These are phyloP conservation scores for Ligdia adustata DNA, from an alignment of 2,888 invertebrate genomes.

Conservation along the genomic window DNA sequence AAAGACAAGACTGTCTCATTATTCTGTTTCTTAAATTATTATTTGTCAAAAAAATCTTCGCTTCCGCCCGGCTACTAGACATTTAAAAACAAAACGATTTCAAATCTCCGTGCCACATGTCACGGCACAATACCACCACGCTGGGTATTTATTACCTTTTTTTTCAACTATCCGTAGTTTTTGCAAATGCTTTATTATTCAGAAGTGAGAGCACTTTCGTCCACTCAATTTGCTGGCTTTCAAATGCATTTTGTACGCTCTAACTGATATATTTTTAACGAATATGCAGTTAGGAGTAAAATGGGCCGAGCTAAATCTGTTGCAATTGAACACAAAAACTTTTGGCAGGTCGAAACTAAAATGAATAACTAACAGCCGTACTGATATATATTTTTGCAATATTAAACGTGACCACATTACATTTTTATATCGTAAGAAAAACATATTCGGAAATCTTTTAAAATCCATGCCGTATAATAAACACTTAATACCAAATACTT, in stretches of 20 bases:
- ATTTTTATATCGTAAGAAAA: background rate
- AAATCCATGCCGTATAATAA: constrained; percentile 41
- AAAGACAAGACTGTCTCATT: too few species aligned
- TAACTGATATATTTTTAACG: constrained; percentile 40
- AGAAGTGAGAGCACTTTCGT: constrained; percentile 60
- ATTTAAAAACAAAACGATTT: constrained; percentile 36
- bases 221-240: constrained; percentile 58
- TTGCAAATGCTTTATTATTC: constrained; percentile 46
- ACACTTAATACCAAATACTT: constrained; percentile 54
- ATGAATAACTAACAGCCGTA: background rate
- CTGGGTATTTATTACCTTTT: constrained; percentile 38
- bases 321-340: background rate
- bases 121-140: constrained; percentile 42
- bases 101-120: constrained; percentile 50
- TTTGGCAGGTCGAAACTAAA: too few species aligned
- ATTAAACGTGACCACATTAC: background rate
- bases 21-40: too few species aligned
- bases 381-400: constrained; percentile 1
- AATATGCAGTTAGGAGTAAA: constrained; percentile 33
- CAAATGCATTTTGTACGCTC: constrained; percentile 41
- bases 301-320: constrained; percentile 13
- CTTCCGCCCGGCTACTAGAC: constrained; percentile 26
- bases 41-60: constrained; percentile 14
- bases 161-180: constrained; percentile 40
- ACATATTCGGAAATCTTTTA: constrained; percentile 14